A percentile compares a stretch with the other conserved stretches of the same genome.
phyloP scores from a whole-genome alignment of 1,140 invertebrate genomes.

The Diorhabda sublineata region DNA sequence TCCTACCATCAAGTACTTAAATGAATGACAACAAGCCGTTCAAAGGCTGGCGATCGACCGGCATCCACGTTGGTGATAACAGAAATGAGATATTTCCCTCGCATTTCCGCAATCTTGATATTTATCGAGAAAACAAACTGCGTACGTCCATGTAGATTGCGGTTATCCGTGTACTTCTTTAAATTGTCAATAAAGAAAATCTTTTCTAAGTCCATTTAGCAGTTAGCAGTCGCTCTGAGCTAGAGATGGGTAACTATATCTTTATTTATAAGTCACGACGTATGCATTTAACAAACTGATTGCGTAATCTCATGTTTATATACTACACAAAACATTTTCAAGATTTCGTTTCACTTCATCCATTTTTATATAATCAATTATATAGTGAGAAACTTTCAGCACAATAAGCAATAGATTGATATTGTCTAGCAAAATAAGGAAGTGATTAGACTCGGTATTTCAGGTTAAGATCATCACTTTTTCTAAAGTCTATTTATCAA shows the following conservation, averaged over 20 bases:
- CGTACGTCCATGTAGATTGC: constrained; percentile 26
- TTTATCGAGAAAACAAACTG: constrained; percentile 33
- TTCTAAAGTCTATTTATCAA: too few species aligned
- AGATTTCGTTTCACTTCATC: too few species aligned
- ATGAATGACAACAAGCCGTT: too few species aligned
- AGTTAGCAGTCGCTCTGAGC: constrained; percentile 11
- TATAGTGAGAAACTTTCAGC: too few species aligned
- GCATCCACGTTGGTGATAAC: constrained; percentile 7
- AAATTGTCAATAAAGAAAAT: constrained; percentile 36
- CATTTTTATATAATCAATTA: too few species aligned
- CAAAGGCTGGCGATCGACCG: too few species aligned
- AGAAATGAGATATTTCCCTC: constrained; percentile 20
- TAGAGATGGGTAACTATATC: constrained; percentile 38
- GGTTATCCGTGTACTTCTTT: constrained; percentile 27
- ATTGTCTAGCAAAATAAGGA: too few species aligned
- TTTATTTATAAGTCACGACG: constrained; percentile 37
- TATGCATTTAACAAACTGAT: constrained; percentile 25
- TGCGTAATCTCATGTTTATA: constrained; percentile 24
- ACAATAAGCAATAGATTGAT: too few species aligned
- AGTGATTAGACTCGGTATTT: too few species aligned
- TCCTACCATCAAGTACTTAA: too few species aligned
- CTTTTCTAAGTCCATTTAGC: constrained; percentile 32
- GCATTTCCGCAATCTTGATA: constrained; percentile 24
- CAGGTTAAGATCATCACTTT: too few species aligned
- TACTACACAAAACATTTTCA: constrained; percentile 1